Evolutionary conservation across 2,113 vertebrate species (phyloP).

Genomic region (Corythornis vintsioides): DNA sequence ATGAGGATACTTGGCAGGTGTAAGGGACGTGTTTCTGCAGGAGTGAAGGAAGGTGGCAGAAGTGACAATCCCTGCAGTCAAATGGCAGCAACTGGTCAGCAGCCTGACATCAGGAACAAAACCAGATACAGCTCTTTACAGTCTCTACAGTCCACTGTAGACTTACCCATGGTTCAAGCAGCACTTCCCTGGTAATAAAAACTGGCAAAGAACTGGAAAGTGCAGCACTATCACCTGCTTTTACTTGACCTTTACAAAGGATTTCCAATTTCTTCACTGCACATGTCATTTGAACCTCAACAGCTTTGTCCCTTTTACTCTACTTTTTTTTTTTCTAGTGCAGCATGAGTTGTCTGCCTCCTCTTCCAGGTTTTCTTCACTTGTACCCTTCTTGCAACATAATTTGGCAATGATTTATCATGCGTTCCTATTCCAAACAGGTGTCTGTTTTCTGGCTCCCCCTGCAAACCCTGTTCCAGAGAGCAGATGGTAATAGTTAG

Average conservation of each 20-base stretch:
- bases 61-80: not conserved
- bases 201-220: not conserved
- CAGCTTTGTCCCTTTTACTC: not conserved
- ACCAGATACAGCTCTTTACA: not conserved
- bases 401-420: constrained; percentile 16
- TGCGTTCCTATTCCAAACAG: not conserved
- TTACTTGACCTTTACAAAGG: not conserved
- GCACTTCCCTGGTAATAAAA: accelerated
- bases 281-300: not conserved
- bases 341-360: not conserved
- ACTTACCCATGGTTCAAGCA: not conserved
- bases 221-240: not conserved
- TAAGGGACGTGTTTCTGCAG: not conserved
- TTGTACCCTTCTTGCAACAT: not conserved
- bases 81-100: not conserved
- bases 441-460: constrained; percentile 44
- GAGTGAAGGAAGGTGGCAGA: not conserved
- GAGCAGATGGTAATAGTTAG: constrained; percentile 63
- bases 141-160: not conserved
- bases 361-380: not conserved
- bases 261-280: not conserved
- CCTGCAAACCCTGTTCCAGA: constrained; percentile 2
- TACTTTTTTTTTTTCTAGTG: not conserved
- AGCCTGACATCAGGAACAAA: not conserved
- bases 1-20: not conserved